These are phyloP conservation scores for Drosophila rubida DNA, from an alignment of 2,888 invertebrate species.

Conservation along the genomic window DNA sequence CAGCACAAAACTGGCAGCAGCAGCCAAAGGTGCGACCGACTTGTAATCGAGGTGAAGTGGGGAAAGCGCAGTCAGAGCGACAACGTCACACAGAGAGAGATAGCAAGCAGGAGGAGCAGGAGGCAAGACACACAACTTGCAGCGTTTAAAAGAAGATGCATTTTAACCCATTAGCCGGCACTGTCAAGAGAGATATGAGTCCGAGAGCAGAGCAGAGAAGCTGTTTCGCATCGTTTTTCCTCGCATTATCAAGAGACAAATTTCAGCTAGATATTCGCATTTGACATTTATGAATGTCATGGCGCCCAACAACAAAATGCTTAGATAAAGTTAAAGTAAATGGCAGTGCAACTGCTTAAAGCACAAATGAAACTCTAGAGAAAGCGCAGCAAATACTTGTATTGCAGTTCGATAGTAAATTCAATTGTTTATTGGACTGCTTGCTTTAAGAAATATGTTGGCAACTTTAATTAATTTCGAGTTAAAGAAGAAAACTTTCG, in stretches of 20 bases:
- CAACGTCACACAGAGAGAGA: background rate
- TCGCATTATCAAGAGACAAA: constrained; percentile 9
- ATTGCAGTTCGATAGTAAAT: too few species aligned
- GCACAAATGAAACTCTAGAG: too few species aligned
- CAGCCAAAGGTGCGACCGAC: constrained; percentile 45
- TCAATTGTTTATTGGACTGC: background rate
- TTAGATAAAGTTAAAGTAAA: background rate
- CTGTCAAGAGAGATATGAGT: constrained; percentile 12
- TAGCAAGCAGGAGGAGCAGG: background rate
- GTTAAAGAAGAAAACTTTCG: constrained; percentile 29
- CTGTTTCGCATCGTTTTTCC: background rate
- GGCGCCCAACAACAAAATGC: too few species aligned
- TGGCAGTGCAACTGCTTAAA: too few species aligned
- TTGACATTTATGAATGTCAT: constrained; percentile 25
- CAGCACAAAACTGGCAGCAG: constrained; percentile 24
- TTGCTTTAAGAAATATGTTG: constrained; percentile 19
- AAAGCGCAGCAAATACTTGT: too few species aligned
- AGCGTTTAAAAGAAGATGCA: constrained; percentile 31
- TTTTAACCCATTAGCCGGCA: constrained; percentile 49
- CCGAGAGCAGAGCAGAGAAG: background rate
- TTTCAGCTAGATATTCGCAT: constrained; percentile 2
- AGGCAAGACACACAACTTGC: constrained; percentile 10
- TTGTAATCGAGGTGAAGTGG: constrained; percentile 16
- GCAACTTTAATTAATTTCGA: constrained; percentile 40
- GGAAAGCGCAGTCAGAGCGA: background rate